Base-by-base conservation (phyloP, 2,888 invertebrate species). In the Cephus pulcher region DNA sequence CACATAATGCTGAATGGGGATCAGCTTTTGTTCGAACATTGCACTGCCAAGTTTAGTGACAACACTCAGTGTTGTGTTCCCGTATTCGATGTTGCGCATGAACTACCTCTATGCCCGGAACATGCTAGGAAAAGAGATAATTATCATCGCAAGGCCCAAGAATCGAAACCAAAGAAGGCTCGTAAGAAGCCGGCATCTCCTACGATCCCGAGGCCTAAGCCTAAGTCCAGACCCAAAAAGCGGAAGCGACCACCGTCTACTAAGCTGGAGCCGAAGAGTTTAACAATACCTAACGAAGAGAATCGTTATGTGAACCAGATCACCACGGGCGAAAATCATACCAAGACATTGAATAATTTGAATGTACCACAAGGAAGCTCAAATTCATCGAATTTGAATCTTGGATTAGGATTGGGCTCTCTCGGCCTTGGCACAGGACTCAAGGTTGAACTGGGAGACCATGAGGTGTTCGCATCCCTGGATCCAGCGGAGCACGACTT, bases 1-100 rank as follows among this genome's bases (percentile, higher is more conserved):
- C 98, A 98, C 93, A 96, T 98, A 85, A 96, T 97, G 92, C 93
- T 95, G 82, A 97, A 97, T 90, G 94, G 95, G 12, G 96, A 97
- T 86, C 98, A 98, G 92, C 94, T 96, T 84, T 92, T 97, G 82
- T 97, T 96, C 92, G 95, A 95, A 89, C 95, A 95, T 86, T 97
- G 96, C 91, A 96, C 96, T 80, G 96, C 96, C 80, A 96, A 96
- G 91, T 95, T 95, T 90, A 94, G 95, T 79, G 95, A 96, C 91
- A 95, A 96, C 87, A 95, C 95, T 56, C 96, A 96, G 90, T 96
- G 96, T 91, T 95, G 95, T 88, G 93, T 95, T 83, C 96, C 96
- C 73, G 96, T 96, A 75, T 95, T 96, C 86, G 96, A 96, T 92
- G 94, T 96, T 80, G 93, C 94, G 75, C 95, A 96, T 88, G 95